A percentile compares a stretch with the other conserved stretches of the same genome.
Evolutionary conservation across 2,888 invertebrate species (phyloP).

Genomic region (Geotrupes spiniger): DNA sequence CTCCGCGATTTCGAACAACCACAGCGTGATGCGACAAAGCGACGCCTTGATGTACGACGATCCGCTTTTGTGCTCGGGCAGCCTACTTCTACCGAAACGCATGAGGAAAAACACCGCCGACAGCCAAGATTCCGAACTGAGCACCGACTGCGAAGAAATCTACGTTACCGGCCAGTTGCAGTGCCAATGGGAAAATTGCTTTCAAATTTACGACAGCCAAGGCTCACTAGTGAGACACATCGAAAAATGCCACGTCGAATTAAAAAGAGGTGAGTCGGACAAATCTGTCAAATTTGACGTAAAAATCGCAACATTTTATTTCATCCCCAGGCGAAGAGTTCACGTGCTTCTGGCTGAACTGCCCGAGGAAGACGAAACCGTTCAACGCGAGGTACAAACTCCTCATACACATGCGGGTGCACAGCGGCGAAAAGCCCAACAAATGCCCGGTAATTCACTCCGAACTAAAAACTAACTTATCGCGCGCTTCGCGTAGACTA

Average conservation of each 20-base stretch:
- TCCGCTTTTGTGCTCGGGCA: conserved; percentile 38
- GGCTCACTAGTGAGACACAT: conserved; percentile 78
- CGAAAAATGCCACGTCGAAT: conserved; percentile 84
- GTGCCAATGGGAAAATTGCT: conserved; percentile 88
- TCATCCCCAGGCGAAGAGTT: conserved; percentile 72
- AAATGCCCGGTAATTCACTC: conserved; percentile 96
- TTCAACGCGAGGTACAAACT: conserved; percentile 98
- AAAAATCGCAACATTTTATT: conserved; percentile 2
- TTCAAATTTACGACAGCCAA: conserved; percentile 75
- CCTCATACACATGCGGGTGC: conserved; percentile 94
- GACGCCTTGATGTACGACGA: conserved; percentile 48
- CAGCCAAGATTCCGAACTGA: conserved; percentile 12
- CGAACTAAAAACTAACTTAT: too few relatives aligned
- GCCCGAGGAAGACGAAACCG: conserved; percentile 81
- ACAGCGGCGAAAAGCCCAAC: conserved; percentile 98
- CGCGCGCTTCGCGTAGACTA: conserved; percentile 2
- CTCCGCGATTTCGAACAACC: conserved; percentile 38
- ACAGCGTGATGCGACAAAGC: conserved; percentile 49
- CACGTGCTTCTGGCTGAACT: conserved; percentile 92
- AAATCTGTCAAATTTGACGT: background rate
- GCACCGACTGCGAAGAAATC: conserved; percentile 21
- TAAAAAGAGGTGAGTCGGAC: conserved; percentile 61
- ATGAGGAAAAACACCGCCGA: conserved; percentile 18
- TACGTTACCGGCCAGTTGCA: conserved; percentile 40
- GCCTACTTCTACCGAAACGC: conserved; percentile 24